Evolutionary conservation across 2,797 vertebrate genomes (phyloP), one percentile per base, ranked within the genome.

Genomic region (Coluber constrictor): DNA sequence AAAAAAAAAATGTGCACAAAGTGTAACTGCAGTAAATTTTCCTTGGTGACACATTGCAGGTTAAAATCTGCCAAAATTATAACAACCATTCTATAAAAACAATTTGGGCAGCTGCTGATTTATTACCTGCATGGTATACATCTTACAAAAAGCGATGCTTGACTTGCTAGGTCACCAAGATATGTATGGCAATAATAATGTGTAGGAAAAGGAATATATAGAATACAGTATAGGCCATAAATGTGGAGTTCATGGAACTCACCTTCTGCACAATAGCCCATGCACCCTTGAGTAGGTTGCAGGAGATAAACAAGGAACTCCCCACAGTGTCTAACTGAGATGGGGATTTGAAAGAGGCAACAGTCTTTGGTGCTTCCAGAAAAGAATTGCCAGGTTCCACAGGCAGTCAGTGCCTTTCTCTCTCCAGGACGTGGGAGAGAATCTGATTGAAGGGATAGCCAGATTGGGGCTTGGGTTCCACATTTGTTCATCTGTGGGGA

Each of bases 231-330:
- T 91, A 90, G 90, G 4, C 88, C 92, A 96, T 86, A 93, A 96
- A 95, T 88, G 54, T 79, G 55, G 20, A 59, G 92, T 93, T 59
- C 9, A 0, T 88, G 7, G 93, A 70, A 87, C 25, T 92, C 93
- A 98, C 97, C 98, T 98, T 98, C 96, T 0, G 97, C 97, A 7
- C 97, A 98, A 97, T 98, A 98, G 93, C 98, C 98, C 97, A 98
- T 98, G 96, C 97, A 98, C 16, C 97, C 97, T 94, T 98, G 97
- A n/a, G 98, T 98, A 20, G 98, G 96, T 96, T 98, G 97, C 96
- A 98, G 96, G 90, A 97, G 97, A 95, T 98, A 98, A 83, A 98
- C 32, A 57, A 98, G 94, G 97, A 98, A 98, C 0, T 97, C 95
- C 0, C 97, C 97, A 0, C 98, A 98, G 96, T 98, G 97, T 87